These are phyloP conservation scores for Eupleurogrammus muticus DNA, from an alignment of 2,797 vertebrate genomes.

Conservation along the genomic window DNA sequence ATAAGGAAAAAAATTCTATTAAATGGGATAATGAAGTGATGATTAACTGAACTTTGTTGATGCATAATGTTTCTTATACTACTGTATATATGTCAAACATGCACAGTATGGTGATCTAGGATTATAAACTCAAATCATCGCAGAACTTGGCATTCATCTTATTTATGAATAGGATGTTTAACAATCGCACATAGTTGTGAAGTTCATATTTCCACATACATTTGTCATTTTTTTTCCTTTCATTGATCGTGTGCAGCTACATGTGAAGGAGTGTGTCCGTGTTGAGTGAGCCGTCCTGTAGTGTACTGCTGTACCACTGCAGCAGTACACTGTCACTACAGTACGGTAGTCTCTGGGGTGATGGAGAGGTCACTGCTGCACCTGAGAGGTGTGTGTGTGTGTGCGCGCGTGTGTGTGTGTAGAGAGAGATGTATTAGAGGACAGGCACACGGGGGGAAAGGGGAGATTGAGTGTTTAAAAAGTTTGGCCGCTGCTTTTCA, in stretches of 20 bases:
- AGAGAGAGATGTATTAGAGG: conserved; percentile 14
- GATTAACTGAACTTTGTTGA: not conserved
- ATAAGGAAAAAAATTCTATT: not conserved
- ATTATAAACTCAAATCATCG: not conserved
- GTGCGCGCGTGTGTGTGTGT: not conserved
- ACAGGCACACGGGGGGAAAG: not conserved
- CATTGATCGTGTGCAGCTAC: not conserved
- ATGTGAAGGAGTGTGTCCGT: not conserved
- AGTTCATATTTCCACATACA: not conserved
- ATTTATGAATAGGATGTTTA: no score
- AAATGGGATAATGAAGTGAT: not conserved
- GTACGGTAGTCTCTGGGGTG: conserved; percentile 43
- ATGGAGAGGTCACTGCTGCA: conserved; percentile 46
- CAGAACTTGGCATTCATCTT: not conserved
- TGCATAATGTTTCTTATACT: no score
- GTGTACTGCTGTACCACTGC: conserved; percentile 31
- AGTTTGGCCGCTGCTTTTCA: conserved; percentile 32
- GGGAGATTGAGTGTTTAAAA: conserved; percentile 22
- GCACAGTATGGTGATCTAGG: not conserved
- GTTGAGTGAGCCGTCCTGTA: conserved; percentile 10
- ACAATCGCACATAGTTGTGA: not conserved
- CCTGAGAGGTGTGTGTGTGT: conserved; percentile 12
- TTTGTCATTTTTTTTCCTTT: not conserved
- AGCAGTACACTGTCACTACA: conserved; percentile 36
- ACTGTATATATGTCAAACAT: not conserved